Conservation (phyloP, 2,797 vertebrate species). For the Moxostoma hubbsi region DNA sequence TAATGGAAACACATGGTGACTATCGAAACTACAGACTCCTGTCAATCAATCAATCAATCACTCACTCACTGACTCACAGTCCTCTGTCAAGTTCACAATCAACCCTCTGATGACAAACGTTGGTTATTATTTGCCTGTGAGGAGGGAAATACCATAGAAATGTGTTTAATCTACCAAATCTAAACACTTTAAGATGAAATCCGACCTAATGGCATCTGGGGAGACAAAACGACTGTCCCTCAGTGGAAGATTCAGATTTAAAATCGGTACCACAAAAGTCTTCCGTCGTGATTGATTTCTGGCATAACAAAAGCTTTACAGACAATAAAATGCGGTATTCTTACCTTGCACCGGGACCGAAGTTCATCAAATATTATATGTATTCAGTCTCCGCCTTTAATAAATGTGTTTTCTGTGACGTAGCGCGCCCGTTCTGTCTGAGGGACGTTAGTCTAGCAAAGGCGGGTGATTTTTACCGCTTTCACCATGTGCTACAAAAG, state of each 20-base stretch:
- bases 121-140: background rate
- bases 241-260: background rate
- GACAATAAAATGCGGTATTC: background rate
- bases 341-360: background rate
- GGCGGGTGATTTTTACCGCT: slow-evolving; percentile 67
- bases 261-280: background rate
- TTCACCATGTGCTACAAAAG: slow-evolving; percentile 51
- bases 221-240: background rate
- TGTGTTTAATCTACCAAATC: background rate
- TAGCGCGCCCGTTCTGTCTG: background rate
- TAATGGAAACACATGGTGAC: background rate
- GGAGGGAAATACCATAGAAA: background rate
- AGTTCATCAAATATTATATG: background rate
- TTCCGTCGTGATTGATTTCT: background rate
- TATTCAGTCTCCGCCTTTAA: background rate
- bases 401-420: background rate
- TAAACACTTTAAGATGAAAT: background rate
- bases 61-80: background rate
- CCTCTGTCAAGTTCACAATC: background rate
- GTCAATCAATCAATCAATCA: background rate
- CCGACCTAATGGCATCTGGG: background rate
- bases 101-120: background rate
- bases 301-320: background rate
- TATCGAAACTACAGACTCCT: background rate
- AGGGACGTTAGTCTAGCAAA: slow-evolving; percentile 48